Percentiles rank a stretch among this genome's conserved stretches.
Evolutionary conservation across 1,140 invertebrate species (phyloP).

Genomic region (Tetraneura akinire): DNA sequence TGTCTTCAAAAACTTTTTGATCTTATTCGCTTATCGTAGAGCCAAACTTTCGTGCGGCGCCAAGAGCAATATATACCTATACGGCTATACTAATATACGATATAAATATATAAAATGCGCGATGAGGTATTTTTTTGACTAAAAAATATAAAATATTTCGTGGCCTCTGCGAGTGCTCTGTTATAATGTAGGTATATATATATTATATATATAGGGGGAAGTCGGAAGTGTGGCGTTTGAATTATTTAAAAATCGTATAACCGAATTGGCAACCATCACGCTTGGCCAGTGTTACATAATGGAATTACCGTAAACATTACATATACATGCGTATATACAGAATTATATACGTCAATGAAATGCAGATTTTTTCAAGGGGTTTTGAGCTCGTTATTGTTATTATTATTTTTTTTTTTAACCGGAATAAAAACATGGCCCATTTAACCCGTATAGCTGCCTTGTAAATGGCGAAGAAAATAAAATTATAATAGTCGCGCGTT

Average conservation of each 20-base stretch:
- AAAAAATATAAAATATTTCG: neutral
- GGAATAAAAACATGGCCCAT: slow-evolving; percentile 36
- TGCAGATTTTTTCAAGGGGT: slow-evolving; percentile 34
- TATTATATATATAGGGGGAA: neutral
- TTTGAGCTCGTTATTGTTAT: slow-evolving; percentile 7
- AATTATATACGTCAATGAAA: neutral
- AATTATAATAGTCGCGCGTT: too few relatives aligned
- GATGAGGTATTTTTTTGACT: slow-evolving; percentile 9
- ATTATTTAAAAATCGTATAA: slow-evolving; percentile 26
- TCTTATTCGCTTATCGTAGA: neutral
- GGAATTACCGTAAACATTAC: slow-evolving; percentile 31
- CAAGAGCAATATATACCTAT: neutral
- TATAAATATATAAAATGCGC: neutral
- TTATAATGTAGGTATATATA: too few relatives aligned
- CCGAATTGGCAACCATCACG: slow-evolving; percentile 39
- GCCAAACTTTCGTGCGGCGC: neutral
- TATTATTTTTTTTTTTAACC: slow-evolving; percentile 45
- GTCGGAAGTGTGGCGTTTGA: neutral
- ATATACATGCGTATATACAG: neutral
- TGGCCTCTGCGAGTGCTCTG: neutral
- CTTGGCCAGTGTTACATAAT: slow-evolving; percentile 32
- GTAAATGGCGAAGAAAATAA: slow-evolving; percentile 1
- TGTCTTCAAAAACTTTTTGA: slow-evolving; percentile 6
- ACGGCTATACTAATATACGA: neutral
- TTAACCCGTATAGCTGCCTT: slow-evolving; percentile 16